Evolutionary conservation across 2,888 invertebrate species (phyloP), one percentile per base, ranked within the genome.

Genomic region (Eristalis intricaria): DNA sequence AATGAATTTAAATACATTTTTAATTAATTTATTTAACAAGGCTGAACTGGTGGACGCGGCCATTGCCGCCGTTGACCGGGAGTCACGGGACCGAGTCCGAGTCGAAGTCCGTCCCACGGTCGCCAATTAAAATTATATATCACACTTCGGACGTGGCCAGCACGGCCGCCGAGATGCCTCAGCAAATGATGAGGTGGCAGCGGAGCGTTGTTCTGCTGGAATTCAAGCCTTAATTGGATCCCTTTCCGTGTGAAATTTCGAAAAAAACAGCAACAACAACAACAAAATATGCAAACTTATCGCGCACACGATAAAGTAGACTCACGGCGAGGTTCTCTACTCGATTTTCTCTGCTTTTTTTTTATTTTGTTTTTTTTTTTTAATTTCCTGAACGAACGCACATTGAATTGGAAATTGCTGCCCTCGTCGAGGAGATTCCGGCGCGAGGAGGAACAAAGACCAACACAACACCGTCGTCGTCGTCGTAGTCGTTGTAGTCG

Each of bases 1-100:
- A 87, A 84, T 84, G 76, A 84, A 87, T 84, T 87, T 84, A 84
- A 84, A 87, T 87, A 80, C 84, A 87, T 87, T 87, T 87, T 87
- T 87, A 80, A 87, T 87, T 79, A 80, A 87, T 84, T 87, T 84
- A 84, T 87, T 87, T 84, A 87, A 87, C 86, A 86, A 83, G 77
- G 69, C 85, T 32, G 75, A 78, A 60, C 68, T 29, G 75, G 61
- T 68, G 38, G 56, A 0, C 32, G 32, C 32, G 68, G 50, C 73
- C 60, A 60, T 60, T 10, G 10, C 26, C 15, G 43, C n/a, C n/a
- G n/a, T n/a, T 43, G 10, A 26, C 58, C 58, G 26, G 26, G 26
- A 43, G 43, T 43, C 43, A 43, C 43, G 43, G 43, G n/a, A 26
- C 26, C n/a, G 5, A n/a, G 43, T n/a, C 15, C 15, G 15, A 13